These are phyloP conservation scores for Oscheius sp. DNA, from an alignment of 2,888 invertebrate species.

Conservation along the genomic window DNA sequence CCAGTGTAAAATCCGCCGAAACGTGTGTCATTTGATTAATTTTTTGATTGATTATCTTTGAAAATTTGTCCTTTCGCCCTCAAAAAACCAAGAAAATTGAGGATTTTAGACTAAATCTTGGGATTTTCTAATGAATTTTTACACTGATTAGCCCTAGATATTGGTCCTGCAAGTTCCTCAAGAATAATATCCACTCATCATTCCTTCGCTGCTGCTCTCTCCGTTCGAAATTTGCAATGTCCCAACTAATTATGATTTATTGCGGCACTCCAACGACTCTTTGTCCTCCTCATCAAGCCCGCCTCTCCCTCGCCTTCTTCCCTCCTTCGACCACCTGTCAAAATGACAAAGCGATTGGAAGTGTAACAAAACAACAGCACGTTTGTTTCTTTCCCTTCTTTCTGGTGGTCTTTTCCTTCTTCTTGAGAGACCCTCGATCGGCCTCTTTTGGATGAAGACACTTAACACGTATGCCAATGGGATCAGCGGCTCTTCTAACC, in stretches of 20 bases:
- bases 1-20: no score
- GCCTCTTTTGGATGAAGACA: no score
- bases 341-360: slow-evolving; percentile 37
- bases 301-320: not conserved
- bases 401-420: no score
- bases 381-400: no score
- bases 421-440: no score
- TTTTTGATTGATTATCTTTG: not conserved
- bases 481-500: no score
- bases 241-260: slow-evolving; percentile 26
- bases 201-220: not conserved
- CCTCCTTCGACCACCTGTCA: not conserved
- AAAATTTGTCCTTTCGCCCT: not conserved
- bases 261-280: slow-evolving; percentile 17
- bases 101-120: not conserved
- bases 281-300: slow-evolving; percentile 14
- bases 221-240: slow-evolving; percentile 4
- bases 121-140: not conserved
- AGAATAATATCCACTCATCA: not conserved
- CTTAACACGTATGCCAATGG: no score
- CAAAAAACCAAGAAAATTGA: not conserved
- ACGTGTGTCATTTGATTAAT: no score
- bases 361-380: no score
- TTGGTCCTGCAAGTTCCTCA: not conserved
- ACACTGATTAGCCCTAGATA: not conserved